Evolutionary conservation across 23 tunicate genomes (phyloP).

Genomic region (Diplosoma virens): DNA sequence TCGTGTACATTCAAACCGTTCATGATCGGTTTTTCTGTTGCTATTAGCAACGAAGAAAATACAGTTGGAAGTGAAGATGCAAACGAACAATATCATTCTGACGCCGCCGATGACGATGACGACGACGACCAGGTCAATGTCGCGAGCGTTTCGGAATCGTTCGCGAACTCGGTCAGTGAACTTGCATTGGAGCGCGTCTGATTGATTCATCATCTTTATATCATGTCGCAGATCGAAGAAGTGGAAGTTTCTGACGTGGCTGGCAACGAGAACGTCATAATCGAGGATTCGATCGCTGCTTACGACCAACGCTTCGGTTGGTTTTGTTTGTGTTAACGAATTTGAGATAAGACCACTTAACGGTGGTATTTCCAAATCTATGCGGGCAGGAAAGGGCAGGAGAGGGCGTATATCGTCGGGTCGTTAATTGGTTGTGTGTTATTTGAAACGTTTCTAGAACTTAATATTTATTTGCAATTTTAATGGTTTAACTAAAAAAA

Average conservation of each 20-base stretch:
- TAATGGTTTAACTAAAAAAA: too few species aligned
- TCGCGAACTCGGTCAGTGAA: neutral
- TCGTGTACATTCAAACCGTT: too few species aligned
- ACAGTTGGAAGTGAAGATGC: neutral
- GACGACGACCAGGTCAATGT: conserved; percentile 7
- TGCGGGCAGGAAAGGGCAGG: too few species aligned
- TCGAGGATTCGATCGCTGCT: neutral
- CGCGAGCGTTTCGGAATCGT: neutral
- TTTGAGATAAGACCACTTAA: too few species aligned
- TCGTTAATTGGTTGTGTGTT: too few species aligned
- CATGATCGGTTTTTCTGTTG: too few species aligned
- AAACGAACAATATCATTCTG: neutral
- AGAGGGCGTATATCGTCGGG: too few species aligned
- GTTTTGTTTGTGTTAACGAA: neutral
- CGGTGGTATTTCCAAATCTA: too few species aligned
- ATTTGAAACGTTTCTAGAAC: too few species aligned
- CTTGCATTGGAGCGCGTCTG: neutral
- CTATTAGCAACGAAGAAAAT: too few species aligned
- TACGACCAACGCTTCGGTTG: neutral
- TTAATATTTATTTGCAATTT: too few species aligned
- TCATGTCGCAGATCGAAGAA: conserved; percentile 35
- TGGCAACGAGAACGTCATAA: neutral
- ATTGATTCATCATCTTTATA: neutral
- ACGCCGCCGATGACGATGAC: neutral
- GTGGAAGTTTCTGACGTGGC: conserved; percentile 40